Evolutionary conservation across 2,888 invertebrate genomes (phyloP), one percentile per base, ranked within the genome.

Genomic region (Margaritifera margaritifera): DNA sequence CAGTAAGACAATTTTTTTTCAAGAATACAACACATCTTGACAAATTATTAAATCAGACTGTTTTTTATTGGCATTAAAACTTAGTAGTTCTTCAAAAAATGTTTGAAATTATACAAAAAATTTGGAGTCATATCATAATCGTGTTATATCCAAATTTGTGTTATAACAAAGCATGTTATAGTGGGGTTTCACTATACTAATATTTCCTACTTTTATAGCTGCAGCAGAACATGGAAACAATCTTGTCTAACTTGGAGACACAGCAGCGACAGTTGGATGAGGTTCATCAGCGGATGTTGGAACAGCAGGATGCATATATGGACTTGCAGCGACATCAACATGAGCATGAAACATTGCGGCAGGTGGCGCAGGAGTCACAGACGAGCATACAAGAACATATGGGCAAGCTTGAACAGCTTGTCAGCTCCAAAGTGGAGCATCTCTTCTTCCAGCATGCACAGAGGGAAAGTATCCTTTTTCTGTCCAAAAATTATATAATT

Each of bases 381-480:
- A 80, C 84, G 1, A 82, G 80, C 57, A 77, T 85, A 6, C 81
- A 87, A 75, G 80, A 83, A 64, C 85, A 85, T 61, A 74, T 89
- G 1, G 85, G 82, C 20, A 84, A 82, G 27, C 73, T 88, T 53
- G 87, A 88, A 70, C 80, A 82, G 53, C 81, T 84, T 25, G 82
- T 89, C 42, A 77, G 82, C 6, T 80, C 84, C 15, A 72, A 84
- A 8, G 83, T 88, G 66, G 86, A 88, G 66, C 77, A 85, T 22
- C 76, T 87, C 15, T 80, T 88, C 61, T 78, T 79, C 3, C 83
- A 86, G 62, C 86, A 87, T 68, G 78, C 85, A 22, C 82, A 84
- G 68, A 79, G 74, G 74, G 85, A 87, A 78, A 83, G 86, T 89
- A 88, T 88, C 88, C 86, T 88, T 84, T 74, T 2, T 52, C 11